These are phyloP conservation scores for Anarhynchus alexandrinus DNA, from an alignment of 2,113 vertebrate species.

Conservation along the genomic window DNA sequence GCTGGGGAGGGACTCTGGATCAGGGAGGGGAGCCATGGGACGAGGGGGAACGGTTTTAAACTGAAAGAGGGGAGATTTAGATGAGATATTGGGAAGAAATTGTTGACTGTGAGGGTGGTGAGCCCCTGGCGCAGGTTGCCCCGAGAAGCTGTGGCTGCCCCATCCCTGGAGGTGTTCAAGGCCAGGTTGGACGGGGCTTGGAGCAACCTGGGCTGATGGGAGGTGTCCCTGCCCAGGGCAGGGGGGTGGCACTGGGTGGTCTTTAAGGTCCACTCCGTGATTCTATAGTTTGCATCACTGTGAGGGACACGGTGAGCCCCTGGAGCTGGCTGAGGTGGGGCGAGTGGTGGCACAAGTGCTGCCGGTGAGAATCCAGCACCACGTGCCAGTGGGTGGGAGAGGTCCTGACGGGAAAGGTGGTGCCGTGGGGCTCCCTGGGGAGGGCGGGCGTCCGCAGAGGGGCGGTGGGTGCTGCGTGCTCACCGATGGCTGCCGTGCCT, in stretches of 20 bases:
- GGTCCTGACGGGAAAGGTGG: neutral
- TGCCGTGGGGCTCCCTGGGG: rapidly evolving
- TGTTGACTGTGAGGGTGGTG: no score
- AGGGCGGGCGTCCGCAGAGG: neutral
- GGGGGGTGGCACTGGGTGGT: neutral
- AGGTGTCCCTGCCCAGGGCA: neutral
- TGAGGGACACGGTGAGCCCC: rapidly evolving
- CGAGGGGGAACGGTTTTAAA: no score
- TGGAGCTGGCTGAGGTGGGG: rapidly evolving
- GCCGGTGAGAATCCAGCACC: neutral
- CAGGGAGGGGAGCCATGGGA: no score
- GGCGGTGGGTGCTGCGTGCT: neutral
- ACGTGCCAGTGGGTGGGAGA: rapidly evolving
- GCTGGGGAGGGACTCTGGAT: no score
- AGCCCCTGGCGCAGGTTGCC: no score
- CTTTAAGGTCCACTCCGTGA: neutral
- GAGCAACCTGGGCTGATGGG: neutral
- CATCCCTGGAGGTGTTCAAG: neutral
- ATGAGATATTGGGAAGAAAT: no score
- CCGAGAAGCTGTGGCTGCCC: neutral
- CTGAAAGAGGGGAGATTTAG: no score
- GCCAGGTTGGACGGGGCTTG: neutral
- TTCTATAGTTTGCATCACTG: neutral
- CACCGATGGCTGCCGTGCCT: neutral
- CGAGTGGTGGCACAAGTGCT: rapidly evolving